Conservation (phyloP, 1,140 invertebrate species). For the Lanistes nyassanus region DNA sequence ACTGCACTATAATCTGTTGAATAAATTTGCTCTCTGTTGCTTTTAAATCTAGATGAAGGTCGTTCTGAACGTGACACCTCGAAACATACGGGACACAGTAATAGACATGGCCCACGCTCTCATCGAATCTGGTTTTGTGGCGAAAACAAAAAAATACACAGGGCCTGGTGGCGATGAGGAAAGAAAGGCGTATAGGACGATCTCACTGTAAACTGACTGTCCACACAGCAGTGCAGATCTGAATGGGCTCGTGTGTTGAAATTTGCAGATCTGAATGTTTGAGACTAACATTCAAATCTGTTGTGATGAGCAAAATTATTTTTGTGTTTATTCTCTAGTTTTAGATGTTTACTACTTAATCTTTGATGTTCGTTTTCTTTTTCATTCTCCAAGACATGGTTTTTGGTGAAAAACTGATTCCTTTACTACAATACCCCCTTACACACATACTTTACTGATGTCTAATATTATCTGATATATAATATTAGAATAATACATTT, state of each 20-base stretch:
- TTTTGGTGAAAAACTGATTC: too few relatives aligned
- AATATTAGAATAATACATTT: too few relatives aligned
- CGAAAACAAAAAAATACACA: background rate
- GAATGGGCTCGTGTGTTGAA: background rate
- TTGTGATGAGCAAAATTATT: background rate
- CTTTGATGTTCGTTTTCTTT: too few relatives aligned
- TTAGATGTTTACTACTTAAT: too few relatives aligned
- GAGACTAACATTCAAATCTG: background rate
- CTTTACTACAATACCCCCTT: too few relatives aligned
- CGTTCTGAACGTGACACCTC: background rate
- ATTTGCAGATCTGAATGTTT: background rate
- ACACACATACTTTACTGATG: too few relatives aligned
- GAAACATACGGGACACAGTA: slow-evolving; percentile 11
- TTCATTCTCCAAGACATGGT: too few relatives aligned
- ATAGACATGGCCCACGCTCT: background rate
- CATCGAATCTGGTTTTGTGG: background rate
- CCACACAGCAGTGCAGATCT: background rate
- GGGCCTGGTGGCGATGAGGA: background rate
- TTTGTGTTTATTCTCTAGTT: too few relatives aligned
- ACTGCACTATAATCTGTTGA: background rate
- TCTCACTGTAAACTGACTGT: background rate
- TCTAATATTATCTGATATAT: too few relatives aligned
- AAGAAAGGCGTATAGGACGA: background rate
- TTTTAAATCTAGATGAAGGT: background rate
- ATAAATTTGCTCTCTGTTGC: background rate